A percentile compares a stretch with the other conserved stretches of the same genome.
phyloP scores from a whole-genome alignment of 2,797 vertebrate species.

The Sebastes nivosus region DNA sequence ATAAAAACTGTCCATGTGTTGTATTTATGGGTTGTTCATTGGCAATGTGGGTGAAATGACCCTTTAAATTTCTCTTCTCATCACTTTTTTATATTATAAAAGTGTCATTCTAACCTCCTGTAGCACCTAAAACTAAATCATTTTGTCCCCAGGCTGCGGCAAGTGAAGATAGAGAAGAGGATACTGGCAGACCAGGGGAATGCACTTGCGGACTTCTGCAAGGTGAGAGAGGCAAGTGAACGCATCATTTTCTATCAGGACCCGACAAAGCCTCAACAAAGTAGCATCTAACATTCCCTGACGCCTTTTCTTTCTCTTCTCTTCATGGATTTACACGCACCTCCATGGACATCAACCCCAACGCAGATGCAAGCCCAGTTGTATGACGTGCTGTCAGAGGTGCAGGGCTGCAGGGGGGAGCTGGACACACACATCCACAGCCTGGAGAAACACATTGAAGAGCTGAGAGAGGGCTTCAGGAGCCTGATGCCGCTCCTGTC shows the following conservation, averaged over 20 bases:
- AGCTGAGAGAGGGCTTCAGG: conserved; percentile 77
- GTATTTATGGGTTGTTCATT: neutral
- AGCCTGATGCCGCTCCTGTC: conserved; percentile 79
- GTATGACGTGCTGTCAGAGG: conserved; percentile 73
- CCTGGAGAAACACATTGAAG: conserved; percentile 76
- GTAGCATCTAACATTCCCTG: neutral
- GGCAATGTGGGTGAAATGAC: neutral
- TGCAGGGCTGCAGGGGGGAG: conserved; percentile 76
- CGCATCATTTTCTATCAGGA: neutral
- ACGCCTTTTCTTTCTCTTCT: neutral
- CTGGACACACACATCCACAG: conserved; percentile 73
- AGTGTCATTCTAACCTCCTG: neutral
- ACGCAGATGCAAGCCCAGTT: conserved; percentile 76
- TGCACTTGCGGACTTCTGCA: conserved; percentile 91
- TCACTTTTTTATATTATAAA: neutral
- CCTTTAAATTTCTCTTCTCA: neutral
- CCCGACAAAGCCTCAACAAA: neutral
- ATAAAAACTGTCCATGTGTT: neutral
- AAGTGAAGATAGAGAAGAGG: conserved; percentile 93
- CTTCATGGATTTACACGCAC: neutral
- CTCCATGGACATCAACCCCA: neutral
- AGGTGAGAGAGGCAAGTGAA: conserved; percentile 83
- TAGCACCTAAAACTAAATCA: neutral
- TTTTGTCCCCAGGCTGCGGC: conserved; percentile 83
- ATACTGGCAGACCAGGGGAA: conserved; percentile 92